Conservation (phyloP, 2,113 vertebrate genomes). For the Hassar affinis region DNA sequence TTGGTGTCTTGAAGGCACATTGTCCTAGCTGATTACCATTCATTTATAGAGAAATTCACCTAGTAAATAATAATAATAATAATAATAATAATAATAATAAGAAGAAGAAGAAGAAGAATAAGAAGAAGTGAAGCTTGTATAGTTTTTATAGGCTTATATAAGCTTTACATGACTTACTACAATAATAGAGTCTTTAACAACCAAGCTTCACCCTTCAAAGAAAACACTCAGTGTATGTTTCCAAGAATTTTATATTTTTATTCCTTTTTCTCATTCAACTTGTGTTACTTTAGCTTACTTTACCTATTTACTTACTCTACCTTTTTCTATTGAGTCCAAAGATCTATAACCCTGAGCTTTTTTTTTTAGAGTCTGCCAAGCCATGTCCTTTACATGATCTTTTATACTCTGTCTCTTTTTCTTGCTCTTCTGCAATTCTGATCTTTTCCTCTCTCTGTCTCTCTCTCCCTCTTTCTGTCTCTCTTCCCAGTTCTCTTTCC, state of each 20-base stretch:
- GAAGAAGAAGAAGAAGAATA: no score
- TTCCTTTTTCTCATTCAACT: neutral
- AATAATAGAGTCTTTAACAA: neutral
- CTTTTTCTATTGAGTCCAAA: neutral
- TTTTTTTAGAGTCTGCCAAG: neutral
- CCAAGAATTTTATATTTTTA: neutral
- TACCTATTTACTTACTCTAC: neutral
- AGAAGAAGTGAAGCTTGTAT: no score
- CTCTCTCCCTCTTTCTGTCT: conserved; percentile 3
- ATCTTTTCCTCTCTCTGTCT: neutral
- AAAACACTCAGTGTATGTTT: neutral
- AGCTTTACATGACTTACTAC: no score
- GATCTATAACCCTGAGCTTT: neutral
- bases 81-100: no score
- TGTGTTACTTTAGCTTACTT: neutral
- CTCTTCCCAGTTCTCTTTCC: neutral
- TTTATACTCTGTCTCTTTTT: neutral
- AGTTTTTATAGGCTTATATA: no score
- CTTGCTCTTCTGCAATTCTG: neutral
- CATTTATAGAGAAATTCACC: no score
- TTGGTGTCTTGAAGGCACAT: no score
- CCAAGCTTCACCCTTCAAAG: neutral
- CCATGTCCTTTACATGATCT: neutral
- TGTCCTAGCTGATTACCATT: no score
- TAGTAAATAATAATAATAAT: no score